Evolutionary conservation across 2,888 invertebrate species (phyloP), one percentile per base, ranked within the genome.

Genomic region (Myopa testacea): DNA sequence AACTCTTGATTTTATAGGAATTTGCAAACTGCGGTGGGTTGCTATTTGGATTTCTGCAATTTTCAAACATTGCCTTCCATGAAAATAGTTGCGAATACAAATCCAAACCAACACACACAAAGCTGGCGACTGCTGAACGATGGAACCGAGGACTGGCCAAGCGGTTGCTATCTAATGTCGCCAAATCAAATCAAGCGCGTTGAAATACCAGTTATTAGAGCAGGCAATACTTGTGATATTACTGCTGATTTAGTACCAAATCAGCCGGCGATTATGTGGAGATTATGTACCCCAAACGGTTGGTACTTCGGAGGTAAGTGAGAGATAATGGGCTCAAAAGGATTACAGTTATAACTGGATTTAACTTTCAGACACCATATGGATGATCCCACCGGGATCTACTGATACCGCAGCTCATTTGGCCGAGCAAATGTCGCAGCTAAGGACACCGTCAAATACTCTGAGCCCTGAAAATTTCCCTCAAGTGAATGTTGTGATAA

Each of bases 11-110:
- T 70, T 50, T 73, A 63, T 89, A 98, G 98, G 98, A 98, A 98
- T 90, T 91, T 99, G 76, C 98, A 98, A 91, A 96, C 96, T 16
- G 98, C 98, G 78, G 94, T 98, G 84, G 96, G 98, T 90, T 96
- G 97, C 85, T 98, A 97, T 89, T 94, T 98, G 90, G 98, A 99
- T 90, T 95, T 94, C 86, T 93, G 94, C 86, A 93, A 94, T 83
- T 92, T 93, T 82, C 92, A 91, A 88, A 93, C 92, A 34, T 91
- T 95, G 88, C 94, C 95, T 84, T 93, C 92, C 72, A 95, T 96
- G 95, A 91, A 93, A 63, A 90, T 96, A 82, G 90, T 94, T 82
- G 92, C 86, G 81, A 85, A 85, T 52, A 82, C 84, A 78, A 86
- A 87, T 75, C 82, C 87, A 60, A 86, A 86, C 78, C 85, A 84